phyloP scores from a whole-genome alignment of 2,888 invertebrate species.

The Platypus cylindrus region DNA sequence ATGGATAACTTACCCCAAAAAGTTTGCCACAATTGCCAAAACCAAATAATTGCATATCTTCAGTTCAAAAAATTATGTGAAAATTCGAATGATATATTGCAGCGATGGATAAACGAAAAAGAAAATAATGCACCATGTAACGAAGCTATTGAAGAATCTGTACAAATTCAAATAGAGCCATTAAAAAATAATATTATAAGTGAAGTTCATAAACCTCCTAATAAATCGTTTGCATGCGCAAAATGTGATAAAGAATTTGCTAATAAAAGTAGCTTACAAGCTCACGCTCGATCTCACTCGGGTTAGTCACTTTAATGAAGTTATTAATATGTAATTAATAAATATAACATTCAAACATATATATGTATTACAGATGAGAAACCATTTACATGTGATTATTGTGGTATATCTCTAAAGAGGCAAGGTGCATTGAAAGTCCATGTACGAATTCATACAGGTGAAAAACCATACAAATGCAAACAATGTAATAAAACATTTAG shows the following conservation, averaged over 20 bases:
- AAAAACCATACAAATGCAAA: conserved; percentile 18
- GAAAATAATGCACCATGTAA: conserved; percentile 11
- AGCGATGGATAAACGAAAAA: conserved; percentile 12
- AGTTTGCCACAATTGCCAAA: conserved; percentile 26
- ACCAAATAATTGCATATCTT: conserved; percentile 23
- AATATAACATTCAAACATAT: neutral
- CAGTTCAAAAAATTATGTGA: conserved; percentile 26
- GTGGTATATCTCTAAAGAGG: conserved; percentile 10
- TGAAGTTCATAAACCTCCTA: too few species aligned
- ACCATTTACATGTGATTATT: conserved; percentile 13
- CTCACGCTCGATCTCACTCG: conserved; percentile 11
- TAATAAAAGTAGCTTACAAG: conserved; percentile 12
- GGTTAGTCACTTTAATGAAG: conserved; percentile 6
- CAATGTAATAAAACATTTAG: conserved; percentile 27
- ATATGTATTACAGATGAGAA: conserved; percentile 7
- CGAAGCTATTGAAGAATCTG: conserved; percentile 14
- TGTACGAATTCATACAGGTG: conserved; percentile 12
- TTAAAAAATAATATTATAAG: too few species aligned
- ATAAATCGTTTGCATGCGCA: conserved; percentile 9
- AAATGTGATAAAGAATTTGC: conserved; percentile 12
- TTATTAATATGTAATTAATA: neutral
- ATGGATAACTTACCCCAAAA: conserved; percentile 28
- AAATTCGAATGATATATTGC: conserved; percentile 24
- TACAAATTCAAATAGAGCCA: too few species aligned
- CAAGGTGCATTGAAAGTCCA: conserved; percentile 15